phyloP scores from a whole-genome alignment of 2,888 invertebrate genomes.

The Yponomeuta sedellus region DNA sequence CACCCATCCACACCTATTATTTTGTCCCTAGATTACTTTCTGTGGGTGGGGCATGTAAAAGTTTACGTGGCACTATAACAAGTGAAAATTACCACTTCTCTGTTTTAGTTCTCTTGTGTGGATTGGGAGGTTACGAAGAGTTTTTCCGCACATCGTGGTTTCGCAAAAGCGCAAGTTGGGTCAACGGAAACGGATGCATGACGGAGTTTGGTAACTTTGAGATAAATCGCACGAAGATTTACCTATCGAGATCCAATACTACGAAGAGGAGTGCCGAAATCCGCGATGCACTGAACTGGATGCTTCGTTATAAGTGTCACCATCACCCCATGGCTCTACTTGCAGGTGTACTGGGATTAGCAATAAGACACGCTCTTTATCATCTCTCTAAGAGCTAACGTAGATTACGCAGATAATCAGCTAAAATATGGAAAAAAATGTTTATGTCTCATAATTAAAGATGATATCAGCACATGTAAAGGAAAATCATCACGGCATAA shows the following conservation, averaged over 20 bases:
- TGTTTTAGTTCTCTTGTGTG: conserved; percentile 13
- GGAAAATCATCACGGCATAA: too few relatives aligned
- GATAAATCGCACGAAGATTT: background rate
- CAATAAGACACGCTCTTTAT: background rate
- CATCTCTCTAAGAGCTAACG: background rate
- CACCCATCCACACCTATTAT: too few relatives aligned
- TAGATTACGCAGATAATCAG: too few relatives aligned
- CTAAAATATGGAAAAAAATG: too few relatives aligned
- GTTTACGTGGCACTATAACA: too few relatives aligned
- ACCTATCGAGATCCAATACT: too few relatives aligned
- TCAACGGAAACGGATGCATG: background rate
- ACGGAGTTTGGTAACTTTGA: background rate
- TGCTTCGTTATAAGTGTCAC: background rate
- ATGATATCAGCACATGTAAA: too few relatives aligned
- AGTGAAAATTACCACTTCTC: conserved; percentile 9
- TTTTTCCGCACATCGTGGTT: background rate
- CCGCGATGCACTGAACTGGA: background rate
- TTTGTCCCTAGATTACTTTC: too few relatives aligned
- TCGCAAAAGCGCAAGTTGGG: background rate
- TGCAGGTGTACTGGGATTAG: background rate
- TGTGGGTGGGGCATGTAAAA: too few relatives aligned
- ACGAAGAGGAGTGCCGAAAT: background rate
- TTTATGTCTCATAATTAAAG: too few relatives aligned
- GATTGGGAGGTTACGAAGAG: conserved; percentile 15
- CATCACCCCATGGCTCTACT: background rate